Evolutionary conservation across 2,888 invertebrate species (phyloP), one percentile per base, ranked within the genome.

Genomic region (Drosophila gaucha): DNA sequence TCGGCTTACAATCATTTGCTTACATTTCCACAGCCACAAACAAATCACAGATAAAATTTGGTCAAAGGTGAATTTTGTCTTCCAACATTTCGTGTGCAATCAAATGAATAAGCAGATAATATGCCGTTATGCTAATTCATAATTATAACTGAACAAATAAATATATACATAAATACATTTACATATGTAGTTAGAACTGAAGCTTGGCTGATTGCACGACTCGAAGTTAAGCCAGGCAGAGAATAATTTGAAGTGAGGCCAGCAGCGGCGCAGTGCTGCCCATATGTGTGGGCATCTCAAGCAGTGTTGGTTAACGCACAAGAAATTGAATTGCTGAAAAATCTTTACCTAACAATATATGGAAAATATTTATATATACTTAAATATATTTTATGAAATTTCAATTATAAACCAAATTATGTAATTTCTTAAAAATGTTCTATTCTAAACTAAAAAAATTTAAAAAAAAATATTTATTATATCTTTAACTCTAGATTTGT

Each of bases 1-100:
- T 73, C 86, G 78, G 75, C 87, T 80, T 86, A 86, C 67, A 70
- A 59, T 62, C 86, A 78, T 74, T 66, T 74, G 59, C 75, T 74
- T 74, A 74, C 74, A 78, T 69, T 69, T 74, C 57, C 74, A 77
- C 47, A 74, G 69, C 64, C 67, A 39, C 63, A 74, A 80, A 73
- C 69, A 79, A 78, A 76, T 82, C 76, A 72, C 54, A 65, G 54
- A 65, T 66, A 67, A 67, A 74, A 74, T 67, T 72, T 56, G 35
- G 67, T 77, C 73, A 77, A 76, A 74, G 73, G 56, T 67, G 46
- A 54, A 72, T 30, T 50, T 24, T 38, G 56, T 58, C 47, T 58
- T 31, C 14, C 26, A 20, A 10, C 20, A 28, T 57, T 52, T 20
- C 14, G 39, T 56, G 57, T 41, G 55, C 57, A 57, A 54, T 57